Evolutionary conservation across 2,888 invertebrate species (phyloP).

Genomic region (Dryomyza anilis): DNA sequence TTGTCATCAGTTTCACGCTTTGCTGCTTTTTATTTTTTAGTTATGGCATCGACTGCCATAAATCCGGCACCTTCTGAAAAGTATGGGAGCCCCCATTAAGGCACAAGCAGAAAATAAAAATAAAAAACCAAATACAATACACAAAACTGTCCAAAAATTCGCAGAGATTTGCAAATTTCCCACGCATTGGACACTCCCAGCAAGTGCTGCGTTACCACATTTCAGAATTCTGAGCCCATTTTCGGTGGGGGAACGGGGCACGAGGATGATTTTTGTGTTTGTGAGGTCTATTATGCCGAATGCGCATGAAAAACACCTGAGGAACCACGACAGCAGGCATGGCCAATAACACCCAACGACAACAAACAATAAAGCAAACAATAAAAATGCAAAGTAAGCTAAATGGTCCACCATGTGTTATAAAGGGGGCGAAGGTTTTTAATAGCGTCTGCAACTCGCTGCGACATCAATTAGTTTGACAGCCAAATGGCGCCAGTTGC

Average conservation of each 20-base stretch:
- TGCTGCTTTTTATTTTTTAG: not conserved
- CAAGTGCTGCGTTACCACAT: too few relatives aligned
- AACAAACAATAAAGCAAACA: not conserved
- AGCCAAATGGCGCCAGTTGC: constrained; percentile 6
- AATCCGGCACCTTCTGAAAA: not conserved
- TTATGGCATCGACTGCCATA: not conserved
- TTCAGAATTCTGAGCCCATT: too few relatives aligned
- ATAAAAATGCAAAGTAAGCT: not conserved
- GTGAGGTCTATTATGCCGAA: too few relatives aligned
- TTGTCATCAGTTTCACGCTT: not conserved
- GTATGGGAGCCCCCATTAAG: not conserved
- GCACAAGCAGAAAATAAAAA: not conserved
- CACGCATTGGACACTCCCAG: not conserved
- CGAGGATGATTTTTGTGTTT: constrained; percentile 11
- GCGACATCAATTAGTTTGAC: not conserved
- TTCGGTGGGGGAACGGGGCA: too few relatives aligned
- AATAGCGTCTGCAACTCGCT: too few relatives aligned
- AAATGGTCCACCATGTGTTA: too few relatives aligned
- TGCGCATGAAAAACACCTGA: constrained; percentile 18
- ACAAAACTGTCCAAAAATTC: too few relatives aligned
- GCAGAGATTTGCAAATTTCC: not conserved
- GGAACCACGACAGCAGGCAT: not conserved
- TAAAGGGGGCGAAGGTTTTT: too few relatives aligned
- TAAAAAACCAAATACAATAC: not conserved
- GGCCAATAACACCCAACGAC: not conserved